These are phyloP conservation scores for Apocheima hispidaria DNA, from an alignment of 2,888 invertebrate genomes.

Conservation along the genomic window DNA sequence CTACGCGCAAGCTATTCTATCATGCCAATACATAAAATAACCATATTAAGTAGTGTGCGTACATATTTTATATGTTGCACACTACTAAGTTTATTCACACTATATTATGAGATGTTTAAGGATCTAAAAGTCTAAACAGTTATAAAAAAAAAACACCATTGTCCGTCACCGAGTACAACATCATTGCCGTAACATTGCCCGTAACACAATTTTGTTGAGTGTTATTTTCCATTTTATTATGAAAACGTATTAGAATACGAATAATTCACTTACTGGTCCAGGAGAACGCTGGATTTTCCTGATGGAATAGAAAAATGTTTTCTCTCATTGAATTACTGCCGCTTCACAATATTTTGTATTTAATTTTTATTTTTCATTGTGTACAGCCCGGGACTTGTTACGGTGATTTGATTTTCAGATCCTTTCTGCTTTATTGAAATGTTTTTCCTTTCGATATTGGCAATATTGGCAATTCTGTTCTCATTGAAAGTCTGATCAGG, in stretches of 20 bases:
- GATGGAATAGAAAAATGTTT: conserved; percentile 58
- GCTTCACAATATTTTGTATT: conserved; percentile 81
- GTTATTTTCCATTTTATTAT: conserved; percentile 68
- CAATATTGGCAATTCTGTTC: conserved; percentile 34
- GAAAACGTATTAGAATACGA: conserved; percentile 80
- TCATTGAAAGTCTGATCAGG: conserved; percentile 13
- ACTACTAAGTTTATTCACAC: too few relatives aligned
- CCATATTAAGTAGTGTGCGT: too few relatives aligned
- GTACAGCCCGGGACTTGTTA: conserved; percentile 49
- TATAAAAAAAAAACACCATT: too few relatives aligned
- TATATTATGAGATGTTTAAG: too few relatives aligned
- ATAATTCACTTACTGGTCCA: conserved; percentile 76
- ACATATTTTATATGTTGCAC: too few relatives aligned
- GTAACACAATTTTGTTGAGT: conserved; percentile 48
- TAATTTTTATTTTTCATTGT: conserved; percentile 81
- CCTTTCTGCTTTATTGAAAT: conserved; percentile 43
- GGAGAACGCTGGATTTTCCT: conserved; percentile 56
- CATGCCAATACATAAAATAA: too few relatives aligned
- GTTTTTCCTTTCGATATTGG: conserved; percentile 28
- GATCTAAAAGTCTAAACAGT: too few relatives aligned
- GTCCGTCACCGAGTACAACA: too few relatives aligned
- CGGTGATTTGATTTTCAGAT: conserved; percentile 66
- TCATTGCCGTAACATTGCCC: background rate
- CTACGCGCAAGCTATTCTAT: too few relatives aligned
- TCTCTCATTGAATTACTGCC: conserved; percentile 74